Conservation (phyloP, 2,113 vertebrate species). For the Eupsittula cactorum region DNA sequence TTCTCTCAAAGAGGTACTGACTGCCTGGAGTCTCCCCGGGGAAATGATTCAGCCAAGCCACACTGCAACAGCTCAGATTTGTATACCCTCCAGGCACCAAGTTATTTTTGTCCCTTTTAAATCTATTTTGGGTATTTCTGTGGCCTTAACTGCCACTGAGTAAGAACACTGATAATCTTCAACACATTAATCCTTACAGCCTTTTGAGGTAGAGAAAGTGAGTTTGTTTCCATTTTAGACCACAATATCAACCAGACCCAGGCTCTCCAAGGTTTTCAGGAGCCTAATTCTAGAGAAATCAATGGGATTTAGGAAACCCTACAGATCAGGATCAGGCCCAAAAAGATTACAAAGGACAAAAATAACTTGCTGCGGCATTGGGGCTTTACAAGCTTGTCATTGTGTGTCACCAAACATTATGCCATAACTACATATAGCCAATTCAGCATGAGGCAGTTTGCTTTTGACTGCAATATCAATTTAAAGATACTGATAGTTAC, state of each 20-base stretch:
- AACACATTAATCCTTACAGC: not conserved
- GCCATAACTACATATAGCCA: not conserved
- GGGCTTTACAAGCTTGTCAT: not conserved
- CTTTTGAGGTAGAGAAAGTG: not conserved
- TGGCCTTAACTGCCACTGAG: not conserved
- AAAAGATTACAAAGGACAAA: conserved; percentile 28
- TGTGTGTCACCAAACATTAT: accelerated
- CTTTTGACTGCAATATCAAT: accelerated
- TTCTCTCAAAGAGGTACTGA: not conserved
- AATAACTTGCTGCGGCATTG: not conserved
- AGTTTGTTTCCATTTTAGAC: not conserved
- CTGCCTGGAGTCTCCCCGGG: not conserved
- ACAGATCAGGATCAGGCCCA: conserved; percentile 31
- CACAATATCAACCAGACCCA: not conserved
- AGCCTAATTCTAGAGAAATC: conserved; percentile 52
- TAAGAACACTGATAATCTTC: not conserved
- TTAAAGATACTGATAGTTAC: not conserved
- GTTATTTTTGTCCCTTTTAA: conserved; percentile 40
- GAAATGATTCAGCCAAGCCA: not conserved
- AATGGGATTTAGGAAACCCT: conserved; percentile 49
- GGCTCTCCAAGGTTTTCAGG: not conserved
- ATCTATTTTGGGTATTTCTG: conserved; percentile 42
- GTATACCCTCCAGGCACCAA: not conserved
- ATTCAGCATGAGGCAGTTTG: accelerated
- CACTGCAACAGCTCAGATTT: not conserved